Base-by-base conservation (phyloP, 1,140 invertebrate species). In the Cydia splendana region DNA sequence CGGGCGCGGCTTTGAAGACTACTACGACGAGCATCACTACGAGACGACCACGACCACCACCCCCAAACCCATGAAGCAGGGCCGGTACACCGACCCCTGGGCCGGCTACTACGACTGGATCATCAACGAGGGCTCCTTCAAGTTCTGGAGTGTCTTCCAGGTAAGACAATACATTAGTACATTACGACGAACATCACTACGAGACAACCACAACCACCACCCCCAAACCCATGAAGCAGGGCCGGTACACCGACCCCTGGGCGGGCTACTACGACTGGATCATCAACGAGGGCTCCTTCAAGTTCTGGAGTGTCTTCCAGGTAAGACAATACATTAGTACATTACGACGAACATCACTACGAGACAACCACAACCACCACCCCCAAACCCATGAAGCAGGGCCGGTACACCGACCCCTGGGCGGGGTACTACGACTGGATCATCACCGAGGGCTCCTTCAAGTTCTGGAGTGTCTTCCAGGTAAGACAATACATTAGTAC, bases 101-200 rank as follows among this genome's bases (percentile, higher is more conserved):
- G 94, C 94, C 13, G 95, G 96, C 0, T 97, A 97, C 87, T 97
- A 97, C 84, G 96, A 97, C 88, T 97, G 97, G 86, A 94, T 97
- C 62, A 97, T 97, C 80, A 97, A 96, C 79, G 97, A 97, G 85
- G 96, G 96, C 0, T 97, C 96, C 18, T 97, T 97, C 89, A 97
- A 97, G 87, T 97, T 97, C 85, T 97, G 97, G 97, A 96, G 96
- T 13, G 96, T 94, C 10, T 97, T 97, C 91, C 96, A 97, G 94
- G 96, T 97, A 75, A 80, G 74, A 79, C 65, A n/a, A 53, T 7
- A 77, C 2, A 10, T 20, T 62, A 18, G 10, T 62, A 45, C 2
- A 45, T 45, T 91, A 93, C 51, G 91, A 93, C 28, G 87, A 93
- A 73, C 86, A 90, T n/a, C 85, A 89, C 42, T 81, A 87, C 30